Base-by-base conservation (phyloP, 2,113 vertebrate genomes). In the Isichthys henryi region DNA sequence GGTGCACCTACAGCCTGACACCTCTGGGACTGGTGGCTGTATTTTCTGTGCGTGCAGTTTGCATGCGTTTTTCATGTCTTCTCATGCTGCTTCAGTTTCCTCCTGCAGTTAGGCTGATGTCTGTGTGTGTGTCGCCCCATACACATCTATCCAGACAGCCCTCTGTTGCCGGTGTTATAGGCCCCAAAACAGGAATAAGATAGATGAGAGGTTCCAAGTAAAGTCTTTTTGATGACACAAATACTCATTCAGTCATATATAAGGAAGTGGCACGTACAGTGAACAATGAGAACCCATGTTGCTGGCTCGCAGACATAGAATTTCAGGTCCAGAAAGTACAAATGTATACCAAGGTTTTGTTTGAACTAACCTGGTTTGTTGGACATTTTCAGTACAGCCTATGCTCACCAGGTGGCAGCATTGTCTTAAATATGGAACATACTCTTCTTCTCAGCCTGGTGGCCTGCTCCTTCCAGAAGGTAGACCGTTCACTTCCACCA, bases 371-470 rank as follows among this genome's bases (percentile, higher is more conserved):
- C 27, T 15, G 27, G 9, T 27, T 74, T 35, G 11, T 35, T 35
- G 11, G n/a, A 74, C 9, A 82, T 82, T 82, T 82, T 43, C 39
- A 46, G 17, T 48, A 48, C 15, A 46, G 45, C n/a, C 19, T 50
- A 46, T 74, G 46, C 2, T 6, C 92, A 88, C 0, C 80, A 94
- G 94, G 90, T 92, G 91, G 93, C 86, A 92, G 90, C 90, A 93
- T 92, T 92, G 90, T 85, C 15, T 46, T 90, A 91, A 31, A 88
- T 83, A 83, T 19, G 39, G 15, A 23, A 23, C 35, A 43, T 8
- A 17, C 6, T 7, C 39, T 82, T 7, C 56, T 46, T 23, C 35
- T 74, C n/a, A 82, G 39, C 39, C 77, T 23, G 17, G 5, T 21
- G 77, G 17, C 19, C 77, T 43, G 66, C 10, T 45, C 19, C 39